These are phyloP conservation scores for Pediacus dermestoides DNA, from an alignment of 2,888 invertebrate species.

Conservation along the genomic window DNA sequence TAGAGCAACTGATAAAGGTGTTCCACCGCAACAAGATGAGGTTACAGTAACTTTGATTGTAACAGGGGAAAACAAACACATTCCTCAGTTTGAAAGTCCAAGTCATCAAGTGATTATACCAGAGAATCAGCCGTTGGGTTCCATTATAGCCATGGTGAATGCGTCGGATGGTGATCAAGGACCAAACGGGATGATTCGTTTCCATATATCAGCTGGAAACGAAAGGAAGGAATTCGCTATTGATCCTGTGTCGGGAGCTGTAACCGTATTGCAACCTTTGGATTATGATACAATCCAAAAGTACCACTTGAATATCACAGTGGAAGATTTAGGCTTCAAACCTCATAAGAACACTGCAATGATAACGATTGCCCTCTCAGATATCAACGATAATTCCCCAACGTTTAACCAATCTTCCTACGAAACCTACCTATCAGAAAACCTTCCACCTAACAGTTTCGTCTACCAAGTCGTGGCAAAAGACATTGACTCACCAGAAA, in stretches of 20 bases:
- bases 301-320: conserved; percentile 83
- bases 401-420: conserved; percentile 75
- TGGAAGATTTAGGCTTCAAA: conserved; percentile 80
- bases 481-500: conserved; percentile 85
- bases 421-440: conserved; percentile 78
- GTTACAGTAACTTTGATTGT: conserved; percentile 70
- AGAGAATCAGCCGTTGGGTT: conserved; percentile 85
- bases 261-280: conserved; percentile 73
- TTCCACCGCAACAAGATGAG: conserved; percentile 79
- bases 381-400: conserved; percentile 92
- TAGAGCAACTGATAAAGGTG: conserved; percentile 81
- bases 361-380: conserved; percentile 81
- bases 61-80: conserved; percentile 77
- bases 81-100: conserved; percentile 77
- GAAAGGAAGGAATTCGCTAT: conserved; percentile 76
- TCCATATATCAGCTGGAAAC: conserved; percentile 81
- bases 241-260: conserved; percentile 70
- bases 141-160: conserved; percentile 77
- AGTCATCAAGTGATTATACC: conserved; percentile 88
- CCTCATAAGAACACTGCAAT: conserved; percentile 73
- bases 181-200: conserved; percentile 85
- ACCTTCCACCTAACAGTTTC: conserved; percentile 69
- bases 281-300: conserved; percentile 85
- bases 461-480: conserved; percentile 73
- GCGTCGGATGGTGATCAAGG: conserved; percentile 84